Evolutionary conservation across 2,888 invertebrate species (phyloP).

Genomic region (Orchesellides sinensis): DNA sequence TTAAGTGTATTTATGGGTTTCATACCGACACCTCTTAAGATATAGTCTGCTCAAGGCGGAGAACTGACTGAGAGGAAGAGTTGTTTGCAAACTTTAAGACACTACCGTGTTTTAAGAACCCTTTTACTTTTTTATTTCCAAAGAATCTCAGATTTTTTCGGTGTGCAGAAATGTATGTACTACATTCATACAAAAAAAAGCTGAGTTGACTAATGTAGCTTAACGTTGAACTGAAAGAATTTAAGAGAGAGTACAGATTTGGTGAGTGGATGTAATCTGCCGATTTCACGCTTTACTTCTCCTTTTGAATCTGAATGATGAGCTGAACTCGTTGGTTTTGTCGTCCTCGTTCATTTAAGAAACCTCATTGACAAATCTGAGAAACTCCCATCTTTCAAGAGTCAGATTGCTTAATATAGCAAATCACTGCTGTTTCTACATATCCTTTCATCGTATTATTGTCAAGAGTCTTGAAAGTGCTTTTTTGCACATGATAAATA

Average conservation of each 20-base stretch:
- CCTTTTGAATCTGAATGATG: constrained; percentile 42
- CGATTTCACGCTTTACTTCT: constrained; percentile 62
- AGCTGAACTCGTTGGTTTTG: neutral
- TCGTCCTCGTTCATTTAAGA: neutral
- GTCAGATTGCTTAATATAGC: too few species aligned
- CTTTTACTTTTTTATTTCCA: neutral
- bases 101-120: neutral
- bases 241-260: neutral
- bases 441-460: neutral
- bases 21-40: neutral
- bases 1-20: neutral
- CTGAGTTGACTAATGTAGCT: neutral
- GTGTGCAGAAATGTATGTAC: too few species aligned
- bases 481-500: neutral
- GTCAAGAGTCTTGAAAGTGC: neutral
- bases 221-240: neutral
- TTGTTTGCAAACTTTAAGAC: neutral
- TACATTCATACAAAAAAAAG: too few species aligned
- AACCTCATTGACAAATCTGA: neutral
- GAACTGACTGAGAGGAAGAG: neutral
- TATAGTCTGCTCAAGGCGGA: constrained; percentile 5
- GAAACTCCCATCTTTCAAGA: neutral
- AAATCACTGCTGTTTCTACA: neutral
- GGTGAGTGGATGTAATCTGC: constrained; percentile 29
- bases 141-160: neutral